Base-by-base conservation (phyloP, 2,797 vertebrate species). In the Galaxias olidus region DNA sequence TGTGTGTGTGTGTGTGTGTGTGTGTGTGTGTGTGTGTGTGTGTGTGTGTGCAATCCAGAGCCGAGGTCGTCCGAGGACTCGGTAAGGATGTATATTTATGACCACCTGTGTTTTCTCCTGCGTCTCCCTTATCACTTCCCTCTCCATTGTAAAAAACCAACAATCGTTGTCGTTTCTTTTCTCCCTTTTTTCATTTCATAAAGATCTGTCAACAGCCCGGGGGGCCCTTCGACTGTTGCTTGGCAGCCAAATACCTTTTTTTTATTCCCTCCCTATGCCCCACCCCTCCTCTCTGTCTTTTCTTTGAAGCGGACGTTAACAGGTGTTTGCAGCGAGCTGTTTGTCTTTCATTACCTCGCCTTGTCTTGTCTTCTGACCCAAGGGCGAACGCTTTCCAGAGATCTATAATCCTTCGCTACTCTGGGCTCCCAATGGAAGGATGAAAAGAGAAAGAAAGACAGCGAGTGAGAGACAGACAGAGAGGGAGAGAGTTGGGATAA, bases 121-220 rank as follows among this genome's bases (percentile, higher is more conserved):
- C 87, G 83, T 85, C 90, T 82, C 85, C 85, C 90, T 90, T 91
- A 92, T 92, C 89, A 87, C 88, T 30, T 30, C 30, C 86, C 86
- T 88, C 85, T 84, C 88, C 86, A 86, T 90, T 85, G 87, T 90
- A 89, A 91, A 91, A 91, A 88, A 83, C 83, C 74, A 83, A 88
- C 86, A 91, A 93, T 91, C 90, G 89, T 89, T 88, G 88, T 90
- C 84, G 86, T 89, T 90, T 89, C 88, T 92, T 90, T 47, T 60
- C 19, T 67, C 74, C 74, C 75, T 88, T 78, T 56, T 66, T 91
- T 90, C 86, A 88, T 92, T 90, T 90, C 89, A 90, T 91, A 92
- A 92, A 93, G 91, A 91, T 93, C 91, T 91, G 91, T 92, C 91
- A 91, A 93, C 91, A 91, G 89, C 90, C 91, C 80, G 88, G 90